Percentiles rank a stretch among this genome's conserved stretches.
These are phyloP conservation scores for Hesperophylax magnus DNA, from an alignment of 1,140 invertebrate species.

Conservation along the genomic window DNA sequence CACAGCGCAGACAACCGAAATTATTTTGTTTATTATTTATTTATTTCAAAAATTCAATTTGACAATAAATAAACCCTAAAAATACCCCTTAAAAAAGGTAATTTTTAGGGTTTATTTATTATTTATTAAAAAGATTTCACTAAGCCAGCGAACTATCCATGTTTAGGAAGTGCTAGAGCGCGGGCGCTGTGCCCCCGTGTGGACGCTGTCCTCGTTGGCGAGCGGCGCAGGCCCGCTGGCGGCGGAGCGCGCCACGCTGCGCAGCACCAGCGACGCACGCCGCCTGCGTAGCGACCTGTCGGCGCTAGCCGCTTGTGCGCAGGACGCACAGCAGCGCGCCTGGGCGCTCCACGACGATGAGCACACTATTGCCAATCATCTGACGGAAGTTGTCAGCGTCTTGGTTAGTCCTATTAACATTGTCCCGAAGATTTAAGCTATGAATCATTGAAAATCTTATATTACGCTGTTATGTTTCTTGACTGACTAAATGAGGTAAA, in stretches of 20 bases:
- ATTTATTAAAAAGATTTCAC: no score
- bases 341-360: conserved; percentile 96
- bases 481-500: no score
- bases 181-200: conserved; percentile 37
- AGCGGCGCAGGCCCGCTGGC: conserved; percentile 70
- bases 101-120: no score
- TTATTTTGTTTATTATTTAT: no score
- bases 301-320: conserved; percentile 88
- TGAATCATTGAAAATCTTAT: no score
- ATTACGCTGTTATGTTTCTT: no score
- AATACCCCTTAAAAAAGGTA: no score
- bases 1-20: no score
- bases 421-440: not conserved
- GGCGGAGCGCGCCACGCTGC: conserved; percentile 74
- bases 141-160: no score
- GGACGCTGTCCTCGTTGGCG: conserved; percentile 43
- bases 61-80: no score
- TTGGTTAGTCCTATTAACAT: conserved; percentile 73
- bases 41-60: no score
- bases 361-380: conserved; percentile 84
- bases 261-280: conserved; percentile 81
- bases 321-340: conserved; percentile 93
- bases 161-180: conserved; percentile 45
- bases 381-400: conserved; percentile 88
- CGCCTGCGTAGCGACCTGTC: conserved; percentile 85